These are phyloP conservation scores for Euura lappo DNA, from an alignment of 1,140 invertebrate species.

Conservation along the genomic window DNA sequence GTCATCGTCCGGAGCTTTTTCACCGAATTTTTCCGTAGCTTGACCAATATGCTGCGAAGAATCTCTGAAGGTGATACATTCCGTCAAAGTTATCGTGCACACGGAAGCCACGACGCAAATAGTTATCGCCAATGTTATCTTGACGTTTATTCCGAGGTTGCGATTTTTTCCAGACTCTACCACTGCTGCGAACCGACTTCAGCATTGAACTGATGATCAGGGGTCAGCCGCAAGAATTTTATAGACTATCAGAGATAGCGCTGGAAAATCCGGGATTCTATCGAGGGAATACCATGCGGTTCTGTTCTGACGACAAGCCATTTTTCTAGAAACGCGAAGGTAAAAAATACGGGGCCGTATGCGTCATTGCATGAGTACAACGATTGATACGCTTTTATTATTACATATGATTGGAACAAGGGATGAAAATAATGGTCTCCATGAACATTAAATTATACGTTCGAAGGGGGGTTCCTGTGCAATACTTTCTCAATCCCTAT, in stretches of 20 bases:
- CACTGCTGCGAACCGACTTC: background rate
- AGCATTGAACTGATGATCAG: background rate
- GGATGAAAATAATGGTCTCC: too few relatives aligned
- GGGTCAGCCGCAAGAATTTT: background rate
- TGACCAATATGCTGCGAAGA: background rate
- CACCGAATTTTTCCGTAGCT: background rate
- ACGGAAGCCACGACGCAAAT: background rate
- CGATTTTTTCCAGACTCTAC: background rate
- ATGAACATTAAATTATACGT: too few relatives aligned
- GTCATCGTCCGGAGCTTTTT: constrained; percentile 6
- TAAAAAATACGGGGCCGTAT: too few relatives aligned
- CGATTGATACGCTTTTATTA: too few relatives aligned
- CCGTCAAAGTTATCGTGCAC: background rate
- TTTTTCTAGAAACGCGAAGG: too few relatives aligned
- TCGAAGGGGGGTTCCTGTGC: too few relatives aligned
- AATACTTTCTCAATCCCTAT: too few relatives aligned
- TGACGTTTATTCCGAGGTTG: background rate
- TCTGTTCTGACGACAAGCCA: too few relatives aligned
- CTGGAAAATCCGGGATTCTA: background rate
- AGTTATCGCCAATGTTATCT: background rate
- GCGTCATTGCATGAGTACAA: too few relatives aligned
- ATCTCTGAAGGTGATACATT: background rate
- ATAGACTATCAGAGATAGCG: background rate
- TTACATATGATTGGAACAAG: too few relatives aligned
- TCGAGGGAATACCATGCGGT: background rate